These are phyloP conservation scores for Trochalopteron elliotii DNA, from an alignment of 2,113 vertebrate species.

Conservation along the genomic window DNA sequence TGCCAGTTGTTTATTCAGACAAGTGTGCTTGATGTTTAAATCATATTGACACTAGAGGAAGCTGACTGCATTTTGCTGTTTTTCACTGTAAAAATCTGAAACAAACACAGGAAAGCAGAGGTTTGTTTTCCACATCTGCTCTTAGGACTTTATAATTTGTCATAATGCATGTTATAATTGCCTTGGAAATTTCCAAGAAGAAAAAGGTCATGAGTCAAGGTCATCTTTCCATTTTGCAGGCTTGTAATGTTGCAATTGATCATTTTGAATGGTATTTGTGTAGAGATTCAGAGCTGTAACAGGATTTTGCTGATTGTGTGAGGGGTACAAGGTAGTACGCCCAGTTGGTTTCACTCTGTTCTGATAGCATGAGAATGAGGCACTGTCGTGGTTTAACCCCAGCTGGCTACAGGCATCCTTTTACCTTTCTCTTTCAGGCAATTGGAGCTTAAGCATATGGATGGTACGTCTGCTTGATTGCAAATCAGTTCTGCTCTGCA, in stretches of 20 bases:
- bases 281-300: constrained; percentile 25
- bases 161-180: constrained; percentile 5
- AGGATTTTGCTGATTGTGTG: not conserved
- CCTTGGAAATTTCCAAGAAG: not conserved
- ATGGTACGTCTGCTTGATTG: not conserved
- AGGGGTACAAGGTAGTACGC: not conserved
- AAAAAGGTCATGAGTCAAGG: constrained; percentile 8
- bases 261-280: constrained; percentile 45
- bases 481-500: not conserved
- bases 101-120: not conserved
- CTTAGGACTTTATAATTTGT: not conserved
- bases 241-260: constrained; percentile 47
- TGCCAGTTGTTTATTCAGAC: constrained; percentile 11
- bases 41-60: not conserved
- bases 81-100: constrained; percentile 46
- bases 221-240: constrained; percentile 47
- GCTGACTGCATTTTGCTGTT: constrained; percentile 14
- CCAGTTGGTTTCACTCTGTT: not conserved
- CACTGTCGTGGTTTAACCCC: not conserved
- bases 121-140: constrained; percentile 28
- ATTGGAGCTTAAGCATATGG: not conserved
- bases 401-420: not conserved
- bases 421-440: not conserved
- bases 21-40: constrained; percentile 22
- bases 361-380: not conserved